phyloP scores from a whole-genome alignment of 2,797 vertebrate species.

The Chelmon rostratus region DNA sequence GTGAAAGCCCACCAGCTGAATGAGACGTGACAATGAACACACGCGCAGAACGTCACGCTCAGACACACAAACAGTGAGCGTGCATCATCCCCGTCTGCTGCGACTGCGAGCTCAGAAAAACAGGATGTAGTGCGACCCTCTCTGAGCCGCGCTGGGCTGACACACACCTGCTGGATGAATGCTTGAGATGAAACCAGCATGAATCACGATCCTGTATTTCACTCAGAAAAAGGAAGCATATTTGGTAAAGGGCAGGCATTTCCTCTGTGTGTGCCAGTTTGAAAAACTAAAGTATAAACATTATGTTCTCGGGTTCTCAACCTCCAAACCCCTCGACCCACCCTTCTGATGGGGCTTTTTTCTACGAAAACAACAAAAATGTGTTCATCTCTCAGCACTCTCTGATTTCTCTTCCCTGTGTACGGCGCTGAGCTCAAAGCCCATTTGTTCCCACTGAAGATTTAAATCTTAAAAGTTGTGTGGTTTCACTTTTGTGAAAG shows the following conservation, averaged over 20 bases:
- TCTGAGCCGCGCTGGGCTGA: conserved; percentile 1
- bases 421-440: not conserved
- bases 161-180: conserved; percentile 20
- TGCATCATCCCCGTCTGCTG: conserved; percentile 14
- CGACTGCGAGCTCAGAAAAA: conserved; percentile 16
- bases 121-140: conserved; percentile 14
- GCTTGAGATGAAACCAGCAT: conserved; percentile 22
- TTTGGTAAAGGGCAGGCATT: conserved; percentile 10
- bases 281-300: not conserved
- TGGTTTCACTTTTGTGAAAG: not conserved
- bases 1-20: conserved; percentile 13
- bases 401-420: not conserved
- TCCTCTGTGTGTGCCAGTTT: not conserved
- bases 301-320: conserved; percentile 1
- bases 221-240: not conserved
- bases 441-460: not conserved
- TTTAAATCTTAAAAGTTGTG: not conserved
- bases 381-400: not conserved
- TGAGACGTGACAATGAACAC: not conserved
- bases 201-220: conserved; percentile 32
- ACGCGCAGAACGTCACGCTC: not conserved
- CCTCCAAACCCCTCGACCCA: not conserved
- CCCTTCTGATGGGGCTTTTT: not conserved
- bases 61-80: not conserved
- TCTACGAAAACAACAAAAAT: not conserved